Evolutionary conservation across 2,888 invertebrate species (phyloP).

Genomic region (Xestia xanthographa): DNA sequence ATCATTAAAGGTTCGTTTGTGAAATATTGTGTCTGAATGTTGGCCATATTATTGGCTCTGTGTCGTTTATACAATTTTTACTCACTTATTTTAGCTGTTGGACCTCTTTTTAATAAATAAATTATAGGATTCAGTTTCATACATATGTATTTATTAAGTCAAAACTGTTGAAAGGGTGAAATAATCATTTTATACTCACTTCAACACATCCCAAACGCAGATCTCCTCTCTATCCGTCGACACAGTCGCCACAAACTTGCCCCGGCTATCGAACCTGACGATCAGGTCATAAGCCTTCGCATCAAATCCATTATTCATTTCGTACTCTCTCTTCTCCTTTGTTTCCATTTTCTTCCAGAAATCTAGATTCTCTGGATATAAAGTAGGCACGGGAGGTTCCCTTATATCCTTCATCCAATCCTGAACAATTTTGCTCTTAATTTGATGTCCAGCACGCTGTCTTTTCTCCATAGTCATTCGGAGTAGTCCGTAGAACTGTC

Average conservation of each 20-base stretch:
- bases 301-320: slow-evolving; percentile 84
- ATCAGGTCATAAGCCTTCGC: slow-evolving; percentile 91
- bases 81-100: no score
- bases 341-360: slow-evolving; percentile 81
- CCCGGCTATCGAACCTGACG: slow-evolving; percentile 91
- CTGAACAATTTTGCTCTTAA: slow-evolving; percentile 82
- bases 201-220: slow-evolving; percentile 94
- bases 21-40: no score
- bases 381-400: slow-evolving; percentile 91
- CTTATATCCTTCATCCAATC: slow-evolving; percentile 86
- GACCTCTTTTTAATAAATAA: no score
- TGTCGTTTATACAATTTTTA: no score
- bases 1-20: no score
- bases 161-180: not conserved
- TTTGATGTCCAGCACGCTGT: slow-evolving; percentile 79
- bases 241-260: slow-evolving; percentile 94
- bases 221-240: slow-evolving; percentile 94
- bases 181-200: slow-evolving; percentile 73
- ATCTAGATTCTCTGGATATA: slow-evolving; percentile 90
- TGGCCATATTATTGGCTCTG: no score
- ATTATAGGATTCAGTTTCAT: not conserved
- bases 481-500: slow-evolving; percentile 94
- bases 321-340: slow-evolving; percentile 79
- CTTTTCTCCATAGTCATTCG: slow-evolving; percentile 83
- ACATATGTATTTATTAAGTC: not conserved